A percentile compares a stretch with the other conserved stretches of the same genome.
Evolutionary conservation across 2,113 vertebrate genomes (phyloP).

Genomic region (Catagonus wagneri): DNA sequence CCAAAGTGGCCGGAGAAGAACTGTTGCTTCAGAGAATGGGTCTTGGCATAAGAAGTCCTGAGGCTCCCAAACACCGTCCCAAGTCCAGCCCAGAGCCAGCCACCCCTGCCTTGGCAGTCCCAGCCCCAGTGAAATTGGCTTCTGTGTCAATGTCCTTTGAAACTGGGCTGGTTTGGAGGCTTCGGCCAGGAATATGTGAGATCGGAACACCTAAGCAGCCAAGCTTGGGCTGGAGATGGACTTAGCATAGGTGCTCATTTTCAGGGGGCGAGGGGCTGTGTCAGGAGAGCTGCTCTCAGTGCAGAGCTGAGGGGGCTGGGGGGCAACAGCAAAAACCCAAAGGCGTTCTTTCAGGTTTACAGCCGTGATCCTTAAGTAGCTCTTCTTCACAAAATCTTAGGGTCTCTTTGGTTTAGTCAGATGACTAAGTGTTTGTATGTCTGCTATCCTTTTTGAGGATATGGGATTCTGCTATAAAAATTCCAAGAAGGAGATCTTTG

Average conservation of each 20-base stretch:
- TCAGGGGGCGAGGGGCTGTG: not conserved
- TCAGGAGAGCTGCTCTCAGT: not conserved
- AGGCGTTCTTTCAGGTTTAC: not conserved
- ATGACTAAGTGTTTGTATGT: not conserved
- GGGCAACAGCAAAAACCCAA: not conserved
- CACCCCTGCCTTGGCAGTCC: slow-evolving; percentile 70
- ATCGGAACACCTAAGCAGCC: not conserved
- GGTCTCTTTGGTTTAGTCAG: not conserved
- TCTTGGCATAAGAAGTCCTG: slow-evolving; percentile 77
- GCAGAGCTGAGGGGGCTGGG: not conserved
- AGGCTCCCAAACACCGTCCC: slow-evolving; percentile 80
- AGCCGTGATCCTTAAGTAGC: not conserved
- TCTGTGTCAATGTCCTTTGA: slow-evolving; percentile 80
- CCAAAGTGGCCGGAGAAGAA: too few species aligned
- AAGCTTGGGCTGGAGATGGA: not conserved
- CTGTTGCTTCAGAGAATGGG: not conserved
- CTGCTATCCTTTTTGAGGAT: not conserved
- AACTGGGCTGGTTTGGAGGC: slow-evolving; percentile 66
- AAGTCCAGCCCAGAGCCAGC: slow-evolving; percentile 74
- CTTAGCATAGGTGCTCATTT: not conserved
- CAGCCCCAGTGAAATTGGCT: slow-evolving; percentile 75
- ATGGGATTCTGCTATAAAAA: slow-evolving; percentile 11
- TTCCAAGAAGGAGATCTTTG: not conserved
- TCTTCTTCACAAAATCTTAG: not conserved
- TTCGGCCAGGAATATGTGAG: slow-evolving; percentile 10